Evolutionary conservation across 2,888 invertebrate genomes (phyloP).

Genomic region (Gymnocheta viridis): DNA sequence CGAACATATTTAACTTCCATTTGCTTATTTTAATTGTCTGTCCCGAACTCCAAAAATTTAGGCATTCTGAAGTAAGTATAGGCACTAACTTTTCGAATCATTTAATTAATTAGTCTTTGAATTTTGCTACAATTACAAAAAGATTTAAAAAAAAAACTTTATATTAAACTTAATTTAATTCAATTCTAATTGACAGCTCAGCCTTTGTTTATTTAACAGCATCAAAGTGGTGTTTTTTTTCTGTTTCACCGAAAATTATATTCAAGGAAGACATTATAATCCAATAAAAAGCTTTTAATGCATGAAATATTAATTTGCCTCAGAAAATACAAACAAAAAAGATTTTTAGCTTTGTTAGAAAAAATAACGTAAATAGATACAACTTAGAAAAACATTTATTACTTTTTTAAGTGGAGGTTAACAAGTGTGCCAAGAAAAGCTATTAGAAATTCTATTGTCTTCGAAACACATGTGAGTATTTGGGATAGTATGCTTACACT

Average conservation of each 20-base stretch:
- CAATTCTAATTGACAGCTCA: constrained; percentile 9
- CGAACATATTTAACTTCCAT: too few relatives aligned
- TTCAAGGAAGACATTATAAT: constrained; percentile 37
- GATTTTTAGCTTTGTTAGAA: neutral
- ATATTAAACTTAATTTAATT: neutral
- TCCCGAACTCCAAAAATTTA: too few relatives aligned
- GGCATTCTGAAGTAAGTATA: too few relatives aligned
- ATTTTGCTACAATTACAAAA: too few relatives aligned
- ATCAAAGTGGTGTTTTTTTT: neutral
- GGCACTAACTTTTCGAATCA: too few relatives aligned
- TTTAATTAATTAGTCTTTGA: too few relatives aligned
- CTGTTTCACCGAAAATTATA: constrained; percentile 10
- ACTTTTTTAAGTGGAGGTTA: constrained; percentile 6
- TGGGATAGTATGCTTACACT: neutral
- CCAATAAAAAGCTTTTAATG: constrained; percentile 65
- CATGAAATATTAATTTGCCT: constrained; percentile 59
- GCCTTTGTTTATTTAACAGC: neutral
- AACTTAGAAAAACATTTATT: constrained; percentile 8
- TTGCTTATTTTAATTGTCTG: too few relatives aligned
- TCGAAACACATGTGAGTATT: neutral
- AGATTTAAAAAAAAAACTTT: neutral
- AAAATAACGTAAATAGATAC: neutral
- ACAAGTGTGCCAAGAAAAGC: constrained; percentile 20
- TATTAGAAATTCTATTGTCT: constrained; percentile 53
- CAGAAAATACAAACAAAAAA: neutral